These are phyloP conservation scores for Recurvirostra avosetta DNA, from an alignment of 2,113 vertebrate genomes.

Conservation along the genomic window DNA sequence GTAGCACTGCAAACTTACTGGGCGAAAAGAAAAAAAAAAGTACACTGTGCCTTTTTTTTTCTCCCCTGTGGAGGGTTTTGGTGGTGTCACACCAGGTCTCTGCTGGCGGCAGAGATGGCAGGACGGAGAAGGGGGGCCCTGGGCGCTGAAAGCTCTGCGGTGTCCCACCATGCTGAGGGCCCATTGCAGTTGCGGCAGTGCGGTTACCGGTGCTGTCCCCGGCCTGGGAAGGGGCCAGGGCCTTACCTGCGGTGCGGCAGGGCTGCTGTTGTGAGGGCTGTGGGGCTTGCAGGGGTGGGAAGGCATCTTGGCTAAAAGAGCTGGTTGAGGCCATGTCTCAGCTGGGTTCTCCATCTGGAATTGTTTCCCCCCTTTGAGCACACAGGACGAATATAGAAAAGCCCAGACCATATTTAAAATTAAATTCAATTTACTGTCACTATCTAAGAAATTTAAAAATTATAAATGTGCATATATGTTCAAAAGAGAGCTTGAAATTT, in stretches of 20 bases:
- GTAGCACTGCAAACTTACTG: background rate
- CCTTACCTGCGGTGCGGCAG: too few relatives aligned
- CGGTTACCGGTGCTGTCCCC: accelerated
- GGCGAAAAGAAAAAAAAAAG: too few relatives aligned
- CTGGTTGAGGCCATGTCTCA: background rate
- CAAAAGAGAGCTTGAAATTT: background rate
- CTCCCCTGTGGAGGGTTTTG: too few relatives aligned
- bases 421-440: background rate
- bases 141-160: accelerated
- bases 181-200: accelerated
- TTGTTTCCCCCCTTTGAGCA: background rate
- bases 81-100: background rate
- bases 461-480: background rate
- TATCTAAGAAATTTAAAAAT: background rate
- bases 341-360: accelerated
- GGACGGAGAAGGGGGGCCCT: accelerated
- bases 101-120: background rate
- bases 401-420: background rate
- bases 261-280: accelerated
- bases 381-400: accelerated
- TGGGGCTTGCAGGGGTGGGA: background rate
- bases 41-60: accelerated
- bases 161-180: background rate
- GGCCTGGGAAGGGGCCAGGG: background rate
- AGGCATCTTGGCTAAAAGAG: background rate